Percentiles rank a stretch among this genome's conserved stretches.
These are phyloP conservation scores for Erpornis zantholeuca DNA, from an alignment of 2,113 vertebrate genomes.

Conservation along the genomic window DNA sequence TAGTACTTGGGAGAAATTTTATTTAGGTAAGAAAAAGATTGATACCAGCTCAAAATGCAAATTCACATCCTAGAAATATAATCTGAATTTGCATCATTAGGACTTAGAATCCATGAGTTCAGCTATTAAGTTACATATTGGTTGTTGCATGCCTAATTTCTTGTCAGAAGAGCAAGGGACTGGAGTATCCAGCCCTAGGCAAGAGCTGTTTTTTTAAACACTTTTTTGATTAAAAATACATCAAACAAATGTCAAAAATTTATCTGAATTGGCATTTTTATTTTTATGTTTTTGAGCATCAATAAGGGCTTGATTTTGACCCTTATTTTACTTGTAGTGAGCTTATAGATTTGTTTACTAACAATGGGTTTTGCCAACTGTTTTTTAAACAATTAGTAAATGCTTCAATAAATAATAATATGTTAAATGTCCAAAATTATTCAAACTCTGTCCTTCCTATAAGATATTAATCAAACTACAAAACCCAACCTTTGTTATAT, in stretches of 20 bases:
- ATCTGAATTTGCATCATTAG: neutral
- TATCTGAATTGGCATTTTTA: neutral
- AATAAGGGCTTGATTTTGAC: neutral
- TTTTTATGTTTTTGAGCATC: neutral
- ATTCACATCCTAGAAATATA: neutral
- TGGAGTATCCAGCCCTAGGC: neutral
- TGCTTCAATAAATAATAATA: neutral
- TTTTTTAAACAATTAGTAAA: neutral
- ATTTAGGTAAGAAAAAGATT: neutral
- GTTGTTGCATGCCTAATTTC: neutral
- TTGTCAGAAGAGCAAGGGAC: neutral
- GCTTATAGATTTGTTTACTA: neutral
- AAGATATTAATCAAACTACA: neutral
- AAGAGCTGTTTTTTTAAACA: neutral
- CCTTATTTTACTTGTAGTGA: neutral
- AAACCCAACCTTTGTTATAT: accelerated
- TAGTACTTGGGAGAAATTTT: neutral
- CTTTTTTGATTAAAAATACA: neutral
- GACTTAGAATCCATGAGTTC: neutral
- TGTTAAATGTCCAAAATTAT: neutral
- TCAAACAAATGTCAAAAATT: neutral
- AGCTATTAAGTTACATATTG: neutral
- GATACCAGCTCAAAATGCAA: neutral
- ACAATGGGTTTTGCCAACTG: neutral
- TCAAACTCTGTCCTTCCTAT: neutral